Conservation (phyloP, 2,113 vertebrate species). For the Ophiodon elongatus region DNA sequence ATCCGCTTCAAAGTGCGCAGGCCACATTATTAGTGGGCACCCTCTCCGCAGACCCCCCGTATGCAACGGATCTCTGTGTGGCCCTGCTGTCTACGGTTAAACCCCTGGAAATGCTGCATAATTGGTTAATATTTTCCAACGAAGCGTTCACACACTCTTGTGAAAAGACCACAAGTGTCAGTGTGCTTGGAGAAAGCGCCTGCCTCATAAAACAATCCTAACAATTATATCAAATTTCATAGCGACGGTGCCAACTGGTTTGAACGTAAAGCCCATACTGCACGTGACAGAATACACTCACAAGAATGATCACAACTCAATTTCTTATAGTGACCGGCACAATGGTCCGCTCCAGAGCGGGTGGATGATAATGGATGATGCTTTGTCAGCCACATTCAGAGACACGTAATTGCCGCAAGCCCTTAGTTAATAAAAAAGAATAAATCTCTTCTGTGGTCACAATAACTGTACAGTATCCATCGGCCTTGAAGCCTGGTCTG, state of each 20-base stretch:
- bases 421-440: conserved; percentile 49
- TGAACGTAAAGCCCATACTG: conserved; percentile 37
- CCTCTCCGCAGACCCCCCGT: background rate
- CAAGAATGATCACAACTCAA: conserved; percentile 53
- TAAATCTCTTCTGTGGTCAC: conserved; percentile 27
- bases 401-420: conserved; percentile 40
- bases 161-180: background rate
- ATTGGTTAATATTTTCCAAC: conserved; percentile 8
- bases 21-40: background rate
- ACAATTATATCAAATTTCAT: conserved; percentile 18
- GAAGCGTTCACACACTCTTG: background rate
- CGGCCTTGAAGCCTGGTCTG: conserved; percentile 30
- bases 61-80: background rate
- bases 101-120: background rate
- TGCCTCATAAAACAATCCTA: conserved; percentile 12
- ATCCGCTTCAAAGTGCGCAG: background rate
- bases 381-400: conserved; percentile 55
- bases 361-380: conserved; percentile 29
- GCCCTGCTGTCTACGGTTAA: background rate
- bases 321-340: conserved; percentile 35
- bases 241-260: conserved; percentile 44
- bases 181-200: background rate
- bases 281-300: conserved; percentile 33
- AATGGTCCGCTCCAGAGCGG: conserved; percentile 23
- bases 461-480: conserved; percentile 37